Evolutionary conservation across 2,888 invertebrate genomes (phyloP), one percentile per base, ranked within the genome.

Genomic region (Diarsia mendica): DNA sequence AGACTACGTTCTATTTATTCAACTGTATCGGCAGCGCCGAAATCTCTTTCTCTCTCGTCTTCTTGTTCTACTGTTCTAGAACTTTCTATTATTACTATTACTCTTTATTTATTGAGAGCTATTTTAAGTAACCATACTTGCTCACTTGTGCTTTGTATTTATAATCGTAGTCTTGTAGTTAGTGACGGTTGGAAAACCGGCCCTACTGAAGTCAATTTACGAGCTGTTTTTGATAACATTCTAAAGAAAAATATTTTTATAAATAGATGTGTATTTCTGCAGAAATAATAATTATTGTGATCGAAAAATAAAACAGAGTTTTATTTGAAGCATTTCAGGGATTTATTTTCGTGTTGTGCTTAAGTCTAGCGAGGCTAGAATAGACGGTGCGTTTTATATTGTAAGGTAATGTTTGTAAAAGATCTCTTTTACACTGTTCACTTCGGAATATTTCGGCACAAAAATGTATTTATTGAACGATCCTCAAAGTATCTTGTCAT

Each of bases 291-390:
- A 93, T 95, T 95, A 93, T 95, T 95, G 96, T 96, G 95, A 96
- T 96, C 91, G 93, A 87, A 91, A 72, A 95, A 95, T 96, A 95
- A 96, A 96, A 96, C 96, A 95, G 95, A 96, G 96, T 96, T 96
- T 96, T 96, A 96, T 96, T 96, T 96, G 92, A 92, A 94, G 94
- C 94, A 94, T 95, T 95, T 96, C 94, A 94, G 94, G 95, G 93
- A 94, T 92, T 92, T 90, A 90, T 93, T 94, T 91, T 92, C 91
- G 94, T 92, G 94, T 95, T 93, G 95, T 95, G 96, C 94, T 94
- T 93, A 89, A 75, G 85, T 93, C 95, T 95, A 95, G 96, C 96
- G 92, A 92, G 95, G 96, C 96, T 96, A 95, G 95, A 92, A 85
- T 67, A 91, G 87, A 90, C 87, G 92, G 93, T 93, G 94, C 94